A percentile compares a stretch with the other conserved stretches of the same genome.
Conservation (phyloP, 1,140 invertebrate genomes). For the Solenopsis invicta region DNA sequence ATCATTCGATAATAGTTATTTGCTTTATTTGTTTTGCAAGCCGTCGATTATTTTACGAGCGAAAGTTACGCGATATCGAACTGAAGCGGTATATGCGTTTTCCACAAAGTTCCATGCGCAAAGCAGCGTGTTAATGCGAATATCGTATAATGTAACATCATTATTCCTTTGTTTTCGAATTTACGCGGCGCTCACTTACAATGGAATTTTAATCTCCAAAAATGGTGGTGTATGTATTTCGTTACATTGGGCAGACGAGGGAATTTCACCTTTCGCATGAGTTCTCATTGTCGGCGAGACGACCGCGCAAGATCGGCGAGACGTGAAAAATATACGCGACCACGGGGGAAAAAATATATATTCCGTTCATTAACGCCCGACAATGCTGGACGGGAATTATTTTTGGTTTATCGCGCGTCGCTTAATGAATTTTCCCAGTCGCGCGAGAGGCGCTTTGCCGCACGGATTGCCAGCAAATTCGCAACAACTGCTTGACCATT, state of each 20-base stretch:
- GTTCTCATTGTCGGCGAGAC: neutral
- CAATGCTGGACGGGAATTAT: constrained; percentile 61
- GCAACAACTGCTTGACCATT: constrained; percentile 49
- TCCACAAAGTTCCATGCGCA: neutral
- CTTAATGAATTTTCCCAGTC: constrained; percentile 51
- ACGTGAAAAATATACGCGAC: constrained; percentile 27
- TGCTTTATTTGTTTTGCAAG: neutral
- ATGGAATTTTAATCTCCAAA: constrained; percentile 19
- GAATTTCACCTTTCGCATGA: neutral
- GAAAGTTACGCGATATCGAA: neutral
- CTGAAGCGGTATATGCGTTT: neutral
- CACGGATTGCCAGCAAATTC: constrained; percentile 46
- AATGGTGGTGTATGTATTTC: neutral
- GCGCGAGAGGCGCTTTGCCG: constrained; percentile 44
- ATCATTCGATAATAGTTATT: neutral
- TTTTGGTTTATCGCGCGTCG: constrained; percentile 63
- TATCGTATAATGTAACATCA: constrained; percentile 20
- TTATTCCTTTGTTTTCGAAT: constrained; percentile 36
- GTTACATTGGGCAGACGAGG: neutral
- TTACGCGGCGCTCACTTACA: neutral
- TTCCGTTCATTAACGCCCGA: constrained; percentile 55
- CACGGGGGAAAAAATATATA: neutral
- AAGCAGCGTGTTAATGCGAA: neutral
- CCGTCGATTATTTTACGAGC: constrained; percentile 8
- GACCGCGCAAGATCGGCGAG: constrained; percentile 24